Evolutionary conservation across 2,797 vertebrate species (phyloP), one percentile per base, ranked within the genome.

Genomic region (Furcifer pardalis): DNA sequence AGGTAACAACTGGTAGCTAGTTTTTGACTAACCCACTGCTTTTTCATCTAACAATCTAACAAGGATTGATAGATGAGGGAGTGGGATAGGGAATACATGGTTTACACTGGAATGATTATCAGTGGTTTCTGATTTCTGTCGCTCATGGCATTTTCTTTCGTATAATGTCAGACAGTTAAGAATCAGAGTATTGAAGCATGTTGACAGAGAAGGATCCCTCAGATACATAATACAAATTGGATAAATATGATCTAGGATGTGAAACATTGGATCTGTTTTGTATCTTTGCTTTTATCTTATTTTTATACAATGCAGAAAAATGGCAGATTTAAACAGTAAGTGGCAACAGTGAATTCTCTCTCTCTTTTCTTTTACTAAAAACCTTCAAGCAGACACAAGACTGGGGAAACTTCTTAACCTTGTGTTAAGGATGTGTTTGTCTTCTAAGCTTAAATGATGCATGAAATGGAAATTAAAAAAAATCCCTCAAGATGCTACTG

Each of bases 391-490:
- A 83, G 32, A 42, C 35, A 66, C 10, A 83, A 4, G 35, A 46
- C 37, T n/a, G 52, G 23, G 2, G 79, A 19, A 74, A 79, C 6
- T 40, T 37, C 77, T 87, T 91, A 83, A 78, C 44, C 83, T 93
- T 76, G 13, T 76, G 15, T 72, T 81, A 79, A 90, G 77, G 62
- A 88, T 83, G 1, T 4, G 0, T 80, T 46, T 74, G 72, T n/a
- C 59, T 81, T 23, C 37, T n/a, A n/a, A 86, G 79, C 83, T 88
- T 2, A 35, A 94, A 90, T 79, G 40, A 82, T 83, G 80, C 84
- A 89, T 74, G 85, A 91, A 93, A 92, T 87, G 63, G 46, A 75
- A 68, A 46, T n/a, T n/a, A n/a, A 17, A 49, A 71, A 92, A 94
- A 93, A 85, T 79, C 35, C 46, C 74, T 80, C 65, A 85, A 78